Conservation (phyloP, 1,140 invertebrate species). For the Rhopalosiphum maidis region DNA sequence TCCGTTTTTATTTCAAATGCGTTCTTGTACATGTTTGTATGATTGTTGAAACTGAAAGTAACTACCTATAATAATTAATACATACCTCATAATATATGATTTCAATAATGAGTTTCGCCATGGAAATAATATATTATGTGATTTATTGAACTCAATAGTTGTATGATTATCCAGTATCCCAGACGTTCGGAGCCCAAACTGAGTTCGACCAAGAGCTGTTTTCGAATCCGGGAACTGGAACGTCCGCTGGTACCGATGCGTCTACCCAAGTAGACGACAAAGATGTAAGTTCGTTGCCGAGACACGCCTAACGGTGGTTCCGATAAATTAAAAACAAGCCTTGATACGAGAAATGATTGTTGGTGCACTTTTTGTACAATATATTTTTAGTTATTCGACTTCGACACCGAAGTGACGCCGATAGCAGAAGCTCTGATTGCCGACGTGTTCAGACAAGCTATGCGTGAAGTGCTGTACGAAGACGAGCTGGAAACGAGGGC, state of each 20-base stretch:
- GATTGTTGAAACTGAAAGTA: too few relatives aligned
- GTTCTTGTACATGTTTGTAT: too few relatives aligned
- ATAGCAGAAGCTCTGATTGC: slow-evolving; percentile 86
- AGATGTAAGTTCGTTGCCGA: neutral
- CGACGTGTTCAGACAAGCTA: slow-evolving; percentile 84
- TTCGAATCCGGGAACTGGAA: neutral
- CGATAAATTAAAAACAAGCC: neutral
- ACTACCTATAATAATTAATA: too few relatives aligned
- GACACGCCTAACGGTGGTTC: neutral
- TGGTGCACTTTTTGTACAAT: neutral
- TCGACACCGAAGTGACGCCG: slow-evolving; percentile 86
- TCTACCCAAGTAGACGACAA: slow-evolving; percentile 45
- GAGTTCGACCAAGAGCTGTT: neutral
- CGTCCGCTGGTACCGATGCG: slow-evolving; percentile 20
- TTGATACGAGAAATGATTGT: neutral
- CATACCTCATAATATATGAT: too few relatives aligned
- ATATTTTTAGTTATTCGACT: slow-evolving; percentile 75
- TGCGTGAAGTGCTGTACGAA: slow-evolving; percentile 82
- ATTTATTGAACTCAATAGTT: neutral
- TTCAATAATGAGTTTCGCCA: neutral
- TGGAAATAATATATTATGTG: neutral
- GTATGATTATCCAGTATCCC: slow-evolving; percentile 7
- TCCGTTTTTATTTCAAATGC: too few relatives aligned
- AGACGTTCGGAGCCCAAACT: slow-evolving; percentile 47
- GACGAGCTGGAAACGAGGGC: slow-evolving; percentile 76